A percentile compares a stretch with the other conserved stretches of the same genome.
Evolutionary conservation across 2,113 vertebrate genomes (phyloP).

Genomic region (human (Homo sapiens)): DNA sequence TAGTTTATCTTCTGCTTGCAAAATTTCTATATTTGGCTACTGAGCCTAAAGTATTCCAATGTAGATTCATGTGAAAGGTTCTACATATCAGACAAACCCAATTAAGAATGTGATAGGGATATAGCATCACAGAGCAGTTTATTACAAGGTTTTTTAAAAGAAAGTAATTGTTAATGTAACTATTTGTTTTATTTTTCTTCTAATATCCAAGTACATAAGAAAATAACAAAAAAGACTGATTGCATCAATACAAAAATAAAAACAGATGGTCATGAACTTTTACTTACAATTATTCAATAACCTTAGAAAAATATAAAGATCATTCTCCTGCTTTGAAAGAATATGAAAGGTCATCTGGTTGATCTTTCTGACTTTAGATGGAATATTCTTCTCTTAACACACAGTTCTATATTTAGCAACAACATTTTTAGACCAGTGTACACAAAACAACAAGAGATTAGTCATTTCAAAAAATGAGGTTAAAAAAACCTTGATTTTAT

Average conservation of each 20-base stretch:
- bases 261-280: constrained; percentile 51
- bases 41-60: constrained; percentile 68
- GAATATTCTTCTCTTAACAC: background rate
- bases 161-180: constrained; percentile 32
- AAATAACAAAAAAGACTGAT: constrained; percentile 15
- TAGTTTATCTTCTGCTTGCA: constrained; percentile 54
- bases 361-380: background rate
- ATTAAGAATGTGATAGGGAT: constrained; percentile 61
- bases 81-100: constrained; percentile 1
- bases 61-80: constrained; percentile 64
- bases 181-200: background rate
- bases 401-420: background rate
- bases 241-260: constrained; percentile 15
- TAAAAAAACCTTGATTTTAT: background rate
- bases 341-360: constrained; percentile 8
- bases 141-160: background rate
- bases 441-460: background rate
- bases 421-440: background rate
- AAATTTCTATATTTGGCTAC: constrained; percentile 73
- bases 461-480: background rate
- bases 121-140: constrained; percentile 49
- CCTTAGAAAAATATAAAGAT: background rate
- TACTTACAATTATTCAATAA: constrained; percentile 33
- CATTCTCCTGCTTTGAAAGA: background rate
- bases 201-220: background rate